Base-by-base conservation (phyloP, 2,888 invertebrate genomes). In the Melanophora roralis region DNA sequence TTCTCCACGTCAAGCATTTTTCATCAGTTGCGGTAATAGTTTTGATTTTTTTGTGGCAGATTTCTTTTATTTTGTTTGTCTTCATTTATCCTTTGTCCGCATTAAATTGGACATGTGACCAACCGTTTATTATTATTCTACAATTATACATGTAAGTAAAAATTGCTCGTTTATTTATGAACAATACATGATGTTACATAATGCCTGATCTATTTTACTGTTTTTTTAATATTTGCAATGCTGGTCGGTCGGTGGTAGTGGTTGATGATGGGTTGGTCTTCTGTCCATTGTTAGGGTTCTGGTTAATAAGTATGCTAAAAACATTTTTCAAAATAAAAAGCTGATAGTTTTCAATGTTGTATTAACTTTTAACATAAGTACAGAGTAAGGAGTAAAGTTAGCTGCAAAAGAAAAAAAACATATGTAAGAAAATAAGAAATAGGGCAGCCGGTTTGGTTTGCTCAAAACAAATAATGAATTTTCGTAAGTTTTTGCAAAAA, bases 41-140 rank as follows among this genome's bases (percentile, higher is more conserved):
- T 82, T 72, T 67, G 67, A 68, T 67, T 77, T 71, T 55, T 49
- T 71, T 75, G 67, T 40, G 67, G 49, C 7, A 43, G 36, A 32
- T 2, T 55, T 47, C 53, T 78, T 45, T 53, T 21, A 5, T 65
- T 51, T 60, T 49, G 14, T 59, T 51, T 60, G 53, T 36, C 67
- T 55, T 71, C 83, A 77, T 80, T 83, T 80, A 83, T 47, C 83
- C 84, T 86, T 87, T 87, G 88, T 88, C 84, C 86, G 47, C 82
- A 81, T 60, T 83, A 88, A 86, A 87, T 88, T 85, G 85, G 83
- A 82, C 81, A 81, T 81, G 80, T 82, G 81, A 51, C 60, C 77
- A 76, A 64, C 43, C 73, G 72, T 75, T 79, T 71, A 75, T 81
- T 77, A 65, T 75, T 72, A 73, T 81, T 77, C 62, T 75, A 60